Evolutionary conservation across 2,888 invertebrate species (phyloP), one percentile per base, ranked within the genome.

Genomic region (Rhogogaster chlorosoma): DNA sequence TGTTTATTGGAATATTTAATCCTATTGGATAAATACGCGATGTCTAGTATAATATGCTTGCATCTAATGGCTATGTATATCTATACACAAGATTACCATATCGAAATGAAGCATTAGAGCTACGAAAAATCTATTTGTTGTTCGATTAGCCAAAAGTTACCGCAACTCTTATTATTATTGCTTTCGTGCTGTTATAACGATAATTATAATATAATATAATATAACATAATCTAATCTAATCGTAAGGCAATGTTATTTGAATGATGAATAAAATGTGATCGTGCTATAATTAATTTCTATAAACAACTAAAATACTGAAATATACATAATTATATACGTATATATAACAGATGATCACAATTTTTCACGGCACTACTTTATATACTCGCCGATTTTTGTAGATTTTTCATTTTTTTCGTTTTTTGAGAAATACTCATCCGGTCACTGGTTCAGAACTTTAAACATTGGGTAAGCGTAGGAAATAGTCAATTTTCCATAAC

Each of bases 221-320:
- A 15, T 67, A 67, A 32, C 32, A 15, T 67, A 57, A 57, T 57
- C n/a, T 57, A 57, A 32, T 32, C 67, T 67, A 61, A 61, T 61
- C 61, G 61, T 61, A 67, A 29, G 67, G 29, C 32, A 67, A 26
- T 32, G 32, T 67, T 67, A 32, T 18, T 67, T 32, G 67, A 67
- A 67, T 67, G 67, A 67, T 67, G 32, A 32, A 67, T 32, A 67
- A 67, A 29, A 67, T 67, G 67, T 32, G 32, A 32, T 67, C 29
- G 32, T 26, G 32, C 4, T 67, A 32, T 32, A 67, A 36, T 22
- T 73, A 73, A 42, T 73, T 73, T 42, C n/a, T 22, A 26, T 73
- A 29, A 73, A 73, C n/a, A 42, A 73, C 38, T 73, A 73, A 42
- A 73, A 73, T 73, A 73, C 71, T 73, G 71, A n/a, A 15, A 73